Conservation (phyloP, 2,888 invertebrate species). For the Cetonia aurata region DNA sequence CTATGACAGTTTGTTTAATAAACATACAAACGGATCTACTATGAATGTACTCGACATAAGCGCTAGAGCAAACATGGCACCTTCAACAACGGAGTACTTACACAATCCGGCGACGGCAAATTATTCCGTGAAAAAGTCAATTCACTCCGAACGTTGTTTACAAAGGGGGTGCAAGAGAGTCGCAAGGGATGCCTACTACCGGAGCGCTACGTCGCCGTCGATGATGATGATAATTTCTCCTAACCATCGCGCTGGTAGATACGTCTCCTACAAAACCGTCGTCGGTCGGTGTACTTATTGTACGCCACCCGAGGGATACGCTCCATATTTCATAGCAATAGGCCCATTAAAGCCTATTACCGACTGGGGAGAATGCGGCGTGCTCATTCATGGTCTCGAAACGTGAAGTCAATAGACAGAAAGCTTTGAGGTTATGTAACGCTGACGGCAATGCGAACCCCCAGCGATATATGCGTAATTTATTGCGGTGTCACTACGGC, state of each 20-base stretch:
- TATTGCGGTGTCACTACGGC: conserved; percentile 31
- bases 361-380: conserved; percentile 56
- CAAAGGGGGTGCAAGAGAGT: not conserved
- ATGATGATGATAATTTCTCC: conserved; percentile 27
- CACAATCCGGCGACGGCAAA: conserved; percentile 2
- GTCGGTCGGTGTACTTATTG: conserved; percentile 48
- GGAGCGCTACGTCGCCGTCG: not conserved
- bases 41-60: no score
- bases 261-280: conserved; percentile 36
- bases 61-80: conserved; percentile 4
- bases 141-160: conserved; percentile 23
- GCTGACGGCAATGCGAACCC: conserved; percentile 35
- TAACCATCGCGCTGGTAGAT: conserved; percentile 10
- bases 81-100: not conserved
- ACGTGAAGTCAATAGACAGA: conserved; percentile 42
- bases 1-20: no score
- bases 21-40: no score
- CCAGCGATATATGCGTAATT: conserved; percentile 36
- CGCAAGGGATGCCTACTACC: conserved; percentile 4
- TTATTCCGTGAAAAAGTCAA: conserved; percentile 13
- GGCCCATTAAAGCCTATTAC: conserved; percentile 64
- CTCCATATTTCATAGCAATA: conserved; percentile 65
- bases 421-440: conserved; percentile 43
- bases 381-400: conserved; percentile 55
- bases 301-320: conserved; percentile 59